These are phyloP conservation scores for Neoseiulus cucumeris DNA, from an alignment of 1,140 invertebrate species.

Conservation along the genomic window DNA sequence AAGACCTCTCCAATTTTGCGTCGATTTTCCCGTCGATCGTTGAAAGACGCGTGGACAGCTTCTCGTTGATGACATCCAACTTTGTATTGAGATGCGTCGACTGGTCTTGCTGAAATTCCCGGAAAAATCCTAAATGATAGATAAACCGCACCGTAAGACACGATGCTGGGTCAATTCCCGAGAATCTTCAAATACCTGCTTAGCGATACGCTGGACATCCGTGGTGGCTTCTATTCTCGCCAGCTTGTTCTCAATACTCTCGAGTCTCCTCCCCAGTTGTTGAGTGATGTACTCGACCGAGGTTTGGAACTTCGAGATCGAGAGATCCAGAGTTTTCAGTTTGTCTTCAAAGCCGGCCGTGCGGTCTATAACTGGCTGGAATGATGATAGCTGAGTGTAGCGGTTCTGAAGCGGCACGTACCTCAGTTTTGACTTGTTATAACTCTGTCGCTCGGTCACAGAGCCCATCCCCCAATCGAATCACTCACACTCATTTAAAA, in stretches of 20 bases:
- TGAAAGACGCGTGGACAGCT: neutral
- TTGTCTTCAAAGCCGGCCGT: conserved; percentile 30
- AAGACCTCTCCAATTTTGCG: neutral
- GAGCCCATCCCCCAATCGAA: too few species aligned
- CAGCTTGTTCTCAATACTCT: conserved; percentile 36
- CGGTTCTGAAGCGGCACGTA: too few species aligned
- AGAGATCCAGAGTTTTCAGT: conserved; percentile 33
- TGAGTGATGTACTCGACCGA: conserved; percentile 18
- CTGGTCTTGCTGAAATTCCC: conserved; percentile 8
- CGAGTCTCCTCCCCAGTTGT: conserved; percentile 29
- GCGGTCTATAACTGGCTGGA: neutral
- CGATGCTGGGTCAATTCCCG: neutral
- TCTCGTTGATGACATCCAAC: conserved; percentile 9
- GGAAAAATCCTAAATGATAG: too few species aligned
- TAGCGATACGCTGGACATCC: conserved; percentile 18
- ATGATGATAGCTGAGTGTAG: neutral
- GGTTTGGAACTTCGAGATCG: conserved; percentile 22
- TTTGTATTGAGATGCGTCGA: conserved; percentile 2
- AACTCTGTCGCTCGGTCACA: too few species aligned
- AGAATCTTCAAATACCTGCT: neutral
- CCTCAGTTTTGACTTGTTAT: too few species aligned
- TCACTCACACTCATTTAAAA: too few species aligned
- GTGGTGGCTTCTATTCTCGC: conserved; percentile 26
- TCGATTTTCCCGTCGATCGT: conserved; percentile 8
- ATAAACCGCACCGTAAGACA: too few species aligned